A percentile compares a stretch with the other conserved stretches of the same genome.
Conservation (phyloP, 2,113 vertebrate species). For the Poeciliopsis retropinna region DNA sequence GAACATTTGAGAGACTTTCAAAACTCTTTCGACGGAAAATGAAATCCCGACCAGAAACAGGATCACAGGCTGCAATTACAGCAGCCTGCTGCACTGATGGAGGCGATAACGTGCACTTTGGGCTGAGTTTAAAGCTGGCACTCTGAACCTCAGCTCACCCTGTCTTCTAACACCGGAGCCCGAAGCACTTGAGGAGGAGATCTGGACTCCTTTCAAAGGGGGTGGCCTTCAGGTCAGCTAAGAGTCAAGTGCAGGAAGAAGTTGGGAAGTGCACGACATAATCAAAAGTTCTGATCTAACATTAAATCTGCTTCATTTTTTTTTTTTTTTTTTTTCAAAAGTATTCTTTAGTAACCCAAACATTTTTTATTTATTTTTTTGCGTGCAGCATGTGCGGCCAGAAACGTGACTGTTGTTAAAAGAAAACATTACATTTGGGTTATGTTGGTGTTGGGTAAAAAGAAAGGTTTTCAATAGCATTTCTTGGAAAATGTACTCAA, state of each 20-base stretch:
- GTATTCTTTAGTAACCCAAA: constrained; percentile 32
- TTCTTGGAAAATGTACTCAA: neutral
- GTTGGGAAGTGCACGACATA: constrained; percentile 81
- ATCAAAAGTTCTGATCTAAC: constrained; percentile 82
- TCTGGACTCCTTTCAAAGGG: constrained; percentile 83
- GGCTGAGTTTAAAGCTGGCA: constrained; percentile 74
- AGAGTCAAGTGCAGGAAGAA: constrained; percentile 86
- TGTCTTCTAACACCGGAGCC: constrained; percentile 34
- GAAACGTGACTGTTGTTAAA: constrained; percentile 62
- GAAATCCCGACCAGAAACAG: constrained; percentile 82
- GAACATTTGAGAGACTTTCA: constrained; percentile 70
- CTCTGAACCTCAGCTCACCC: constrained; percentile 65
- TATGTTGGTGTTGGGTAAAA: constrained; percentile 31
- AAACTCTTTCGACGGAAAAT: constrained; percentile 79
- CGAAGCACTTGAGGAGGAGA: constrained; percentile 77
- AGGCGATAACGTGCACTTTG: constrained; percentile 79
- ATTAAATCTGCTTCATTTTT: constrained; percentile 63
- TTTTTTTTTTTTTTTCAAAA: constrained; percentile 45
- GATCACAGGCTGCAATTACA: constrained; percentile 89
- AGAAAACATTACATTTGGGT: constrained; percentile 38
- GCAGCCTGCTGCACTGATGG: constrained; percentile 85
- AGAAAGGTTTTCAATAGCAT: constrained; percentile 2
- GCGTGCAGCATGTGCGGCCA: constrained; percentile 55
- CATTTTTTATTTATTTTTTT: constrained; percentile 12
- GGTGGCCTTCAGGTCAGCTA: constrained; percentile 82